These are phyloP conservation scores for Lophotriccus pileatus DNA, from an alignment of 2,797 vertebrate species.

Conservation along the genomic window DNA sequence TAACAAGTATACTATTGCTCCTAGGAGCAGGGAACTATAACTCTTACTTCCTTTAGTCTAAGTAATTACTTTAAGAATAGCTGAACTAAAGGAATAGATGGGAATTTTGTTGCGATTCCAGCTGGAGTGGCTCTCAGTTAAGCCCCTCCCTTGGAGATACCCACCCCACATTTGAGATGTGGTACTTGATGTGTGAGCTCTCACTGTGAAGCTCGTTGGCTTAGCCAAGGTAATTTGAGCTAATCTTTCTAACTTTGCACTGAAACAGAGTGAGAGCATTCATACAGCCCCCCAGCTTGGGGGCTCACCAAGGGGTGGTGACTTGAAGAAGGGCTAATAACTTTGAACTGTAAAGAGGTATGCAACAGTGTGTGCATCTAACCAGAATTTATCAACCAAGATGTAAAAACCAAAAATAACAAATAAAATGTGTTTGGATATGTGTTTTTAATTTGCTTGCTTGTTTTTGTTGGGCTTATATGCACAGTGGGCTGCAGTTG, in stretches of 20 bases:
- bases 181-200: not conserved
- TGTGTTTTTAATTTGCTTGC: not conserved
- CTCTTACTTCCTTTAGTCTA: not conserved
- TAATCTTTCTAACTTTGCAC: conserved; percentile 29
- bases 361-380: not conserved
- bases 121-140: not conserved
- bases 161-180: not conserved
- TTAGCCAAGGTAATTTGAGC: conserved; percentile 39
- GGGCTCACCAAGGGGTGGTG: not conserved
- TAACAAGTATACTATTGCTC: not conserved
- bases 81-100: not conserved
- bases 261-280: conserved; percentile 2
- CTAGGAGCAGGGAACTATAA: not conserved
- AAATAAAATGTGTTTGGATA: not conserved
- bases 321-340: not conserved
- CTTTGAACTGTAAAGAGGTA: not conserved
- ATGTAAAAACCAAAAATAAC: conserved; percentile 10
- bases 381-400: not conserved
- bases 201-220: not conserved
- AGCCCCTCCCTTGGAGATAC: not conserved
- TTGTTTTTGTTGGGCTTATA: not conserved
- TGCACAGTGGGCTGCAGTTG: not conserved
- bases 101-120: not conserved
- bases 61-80: not conserved
- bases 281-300: not conserved